Base-by-base conservation (phyloP, 64 coral and sea anemone species). In the Dendrophyllia cribrosa region DNA sequence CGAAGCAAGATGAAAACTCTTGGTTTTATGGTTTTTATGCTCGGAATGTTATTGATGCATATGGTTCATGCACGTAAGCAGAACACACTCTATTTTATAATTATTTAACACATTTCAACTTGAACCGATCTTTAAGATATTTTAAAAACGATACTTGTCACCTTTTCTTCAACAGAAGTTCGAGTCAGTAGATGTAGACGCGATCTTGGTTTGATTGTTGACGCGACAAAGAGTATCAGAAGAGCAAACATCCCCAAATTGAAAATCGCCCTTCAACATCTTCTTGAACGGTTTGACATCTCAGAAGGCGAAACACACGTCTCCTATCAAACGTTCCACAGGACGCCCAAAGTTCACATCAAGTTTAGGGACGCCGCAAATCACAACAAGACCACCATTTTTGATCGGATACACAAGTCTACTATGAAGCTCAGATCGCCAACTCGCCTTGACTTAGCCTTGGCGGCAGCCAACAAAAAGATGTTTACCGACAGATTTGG, bases 181-280 rank as follows among this genome's bases (percentile, higher is more conserved):
- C 0, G 0, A 7, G 55, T 9, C 55, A 34, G 34, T 34, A 34
- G 34, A 34, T 75, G 72, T 49, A 75, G 49, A 49, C 44, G 47
- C 16, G 72, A 75, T 75, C 72, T 75, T 75, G 72, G 72, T 47
- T 19, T 75, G 47, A 2, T 75, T 5, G 46, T 75, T 47, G 72
- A 75, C 46, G 49, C 44, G 3, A 75, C 72, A 50, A 75, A 49
- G 16, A 75, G 72, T 8, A 75, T 75, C 72, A 47, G 19, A 13
- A 19, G 19, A 6, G 3, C 0, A 6, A 75, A 75, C 72, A 49
- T 75, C 2, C 72, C 72, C 13, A 75, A 50, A 75, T 4, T 75
- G 45, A 49, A 20, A 43, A 2, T 47, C 15, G 72, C 72, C 7
- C 72, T 75, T 8, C 4, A 17, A 20, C 45, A 49, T 50, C 46